Conservation (phyloP, 64 coral and sea anemone species). For the Cladopsammia gracilis region DNA sequence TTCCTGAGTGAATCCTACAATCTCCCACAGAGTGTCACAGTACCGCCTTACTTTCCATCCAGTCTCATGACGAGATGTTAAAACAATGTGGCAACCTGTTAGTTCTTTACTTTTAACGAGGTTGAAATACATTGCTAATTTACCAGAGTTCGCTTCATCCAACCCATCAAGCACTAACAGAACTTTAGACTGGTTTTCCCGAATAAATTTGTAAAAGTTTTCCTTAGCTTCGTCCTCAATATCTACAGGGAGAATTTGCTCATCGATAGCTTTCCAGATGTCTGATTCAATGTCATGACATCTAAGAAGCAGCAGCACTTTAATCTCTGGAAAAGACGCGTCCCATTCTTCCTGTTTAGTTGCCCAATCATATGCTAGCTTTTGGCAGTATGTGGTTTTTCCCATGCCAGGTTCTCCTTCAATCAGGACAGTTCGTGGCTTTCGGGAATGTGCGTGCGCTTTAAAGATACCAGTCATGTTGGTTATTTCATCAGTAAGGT, state of each 20-base stretch:
- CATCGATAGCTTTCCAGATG: slow-evolving; percentile 37
- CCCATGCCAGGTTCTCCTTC: slow-evolving; percentile 24
- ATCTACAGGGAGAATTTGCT: slow-evolving; percentile 34
- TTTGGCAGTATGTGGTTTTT: slow-evolving; percentile 18
- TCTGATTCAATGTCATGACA: slow-evolving; percentile 19
- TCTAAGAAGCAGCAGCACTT: slow-evolving; percentile 31
- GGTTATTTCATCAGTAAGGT: not conserved
- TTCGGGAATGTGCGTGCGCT: not conserved
- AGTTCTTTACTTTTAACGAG: not conserved
- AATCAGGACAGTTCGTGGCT: slow-evolving; percentile 13
- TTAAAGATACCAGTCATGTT: slow-evolving; percentile 13
- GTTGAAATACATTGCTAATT: not conserved
- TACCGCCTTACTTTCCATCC: not conserved
- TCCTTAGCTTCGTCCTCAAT: slow-evolving; percentile 17
- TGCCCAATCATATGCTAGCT: slow-evolving; percentile 38
- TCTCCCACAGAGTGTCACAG: slow-evolving; percentile 32
- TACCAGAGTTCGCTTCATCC: not conserved
- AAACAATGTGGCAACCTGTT: not conserved
- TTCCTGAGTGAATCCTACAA: not conserved
- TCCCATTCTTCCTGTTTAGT: not conserved
- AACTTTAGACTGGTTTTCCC: slow-evolving; percentile 34
- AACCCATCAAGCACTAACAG: slow-evolving; percentile 46
- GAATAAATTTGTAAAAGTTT: slow-evolving; percentile 6
- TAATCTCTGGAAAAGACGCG: slow-evolving; percentile 13
- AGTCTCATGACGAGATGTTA: slow-evolving; percentile 24